Evolutionary conservation across 1,140 invertebrate genomes (phyloP), one percentile per base, ranked within the genome.

Genomic region (Euschistus heros): DNA sequence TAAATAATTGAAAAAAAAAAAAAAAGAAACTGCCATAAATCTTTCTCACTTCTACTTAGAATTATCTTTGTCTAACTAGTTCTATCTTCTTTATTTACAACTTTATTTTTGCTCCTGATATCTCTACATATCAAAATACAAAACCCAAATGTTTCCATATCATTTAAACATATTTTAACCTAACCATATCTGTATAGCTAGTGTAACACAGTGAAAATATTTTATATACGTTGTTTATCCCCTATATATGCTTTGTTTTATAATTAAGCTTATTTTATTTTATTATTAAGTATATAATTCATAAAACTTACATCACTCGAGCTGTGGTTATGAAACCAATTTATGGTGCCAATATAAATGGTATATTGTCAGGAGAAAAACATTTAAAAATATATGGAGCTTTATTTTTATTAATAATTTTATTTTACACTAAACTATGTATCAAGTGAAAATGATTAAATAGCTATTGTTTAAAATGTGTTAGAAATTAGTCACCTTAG

Each of bases 401-500:
- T 57, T 57, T 57, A 57, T 57, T 57, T 57, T 57, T 57, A 57
- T 57, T 57, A 27, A 57, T 57, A 26, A 24, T 57, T 57, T 57
- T 57, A 57, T 57, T 57, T 57, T 57, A 57, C 54, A 57, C 54
- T 24, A 57, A 57, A 24, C 1, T 57, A 57, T 57, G 18, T 57
- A 57, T 57, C 54, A 57, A 57, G 54, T 57, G 54, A 57, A 57
- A 24, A 57, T 57, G 15, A 24, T 57, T 57, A 17, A 57, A 57
- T 57, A 57, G 54, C 18, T 57, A 57, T 57, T 57, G 24, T 57
- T 57, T 57, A 57, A 57, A 57, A 57, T 57, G 54, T 57, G 54
- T 57, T 57, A 57, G 54, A 5, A 57, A 24, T 24, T 57, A 57
- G 54, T 57, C 54, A 57, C 54, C 15, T 57, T 24, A 57, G 54